A percentile compares a stretch with the other conserved stretches of the same genome.
These are phyloP conservation scores for Myotis findleyi DNA, from an alignment of 2,797 vertebrate species.

Conservation along the genomic window DNA sequence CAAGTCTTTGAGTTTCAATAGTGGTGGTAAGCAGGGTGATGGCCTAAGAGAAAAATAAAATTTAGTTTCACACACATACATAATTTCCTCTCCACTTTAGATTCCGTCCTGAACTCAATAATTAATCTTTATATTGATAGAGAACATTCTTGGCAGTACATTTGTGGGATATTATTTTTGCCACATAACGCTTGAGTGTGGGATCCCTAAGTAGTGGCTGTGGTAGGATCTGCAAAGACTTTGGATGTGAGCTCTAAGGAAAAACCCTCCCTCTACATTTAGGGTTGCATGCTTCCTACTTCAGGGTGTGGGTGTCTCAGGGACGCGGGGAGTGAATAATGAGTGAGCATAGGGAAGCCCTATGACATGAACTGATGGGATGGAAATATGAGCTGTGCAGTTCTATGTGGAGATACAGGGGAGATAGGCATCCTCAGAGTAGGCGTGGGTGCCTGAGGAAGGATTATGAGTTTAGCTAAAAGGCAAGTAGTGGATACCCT, in stretches of 20 bases:
- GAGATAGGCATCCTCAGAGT: neutral
- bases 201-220: neutral
- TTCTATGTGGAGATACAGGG: neutral
- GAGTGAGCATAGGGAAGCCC: neutral
- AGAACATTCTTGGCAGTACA: neutral
- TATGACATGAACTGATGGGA: neutral
- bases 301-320: neutral
- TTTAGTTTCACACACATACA: neutral
- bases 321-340: fast-evolving
- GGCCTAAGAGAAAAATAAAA: neutral
- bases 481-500: neutral
- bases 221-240: neutral
- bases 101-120: neutral
- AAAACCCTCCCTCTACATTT: neutral
- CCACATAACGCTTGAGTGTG: neutral
- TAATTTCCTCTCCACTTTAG: neutral
- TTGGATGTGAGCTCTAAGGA: neutral
- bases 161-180: conserved; percentile 6
- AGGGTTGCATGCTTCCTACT: neutral
- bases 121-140: neutral
- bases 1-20: neutral
- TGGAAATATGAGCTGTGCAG: neutral
- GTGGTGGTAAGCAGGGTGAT: neutral
- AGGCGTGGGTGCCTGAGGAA: neutral
- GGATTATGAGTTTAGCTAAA: neutral